Percentiles rank a stretch among this genome's conserved stretches.
Conservation (phyloP, 92 coral and sea anemone genomes). For the Palythoa heliodiscus region DNA sequence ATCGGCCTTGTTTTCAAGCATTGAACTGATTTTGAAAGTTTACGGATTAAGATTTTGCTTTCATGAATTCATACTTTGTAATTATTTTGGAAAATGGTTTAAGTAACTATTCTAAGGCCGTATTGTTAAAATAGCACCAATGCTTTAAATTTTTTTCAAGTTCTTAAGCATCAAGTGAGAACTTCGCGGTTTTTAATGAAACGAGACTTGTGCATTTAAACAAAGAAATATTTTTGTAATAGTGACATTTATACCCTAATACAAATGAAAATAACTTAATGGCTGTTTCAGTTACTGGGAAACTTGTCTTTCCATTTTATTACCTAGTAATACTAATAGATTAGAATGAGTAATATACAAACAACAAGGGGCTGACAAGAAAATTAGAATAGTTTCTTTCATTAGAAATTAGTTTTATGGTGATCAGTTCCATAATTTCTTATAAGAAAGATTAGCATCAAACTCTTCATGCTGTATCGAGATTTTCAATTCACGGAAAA, state of each 20-base stretch:
- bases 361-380: slow-evolving; percentile 6
- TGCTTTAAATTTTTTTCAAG: background rate
- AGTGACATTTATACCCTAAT: background rate
- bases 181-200: background rate
- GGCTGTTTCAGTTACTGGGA: slow-evolving; percentile 30
- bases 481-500: background rate
- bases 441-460: background rate
- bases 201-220: background rate
- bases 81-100: too few relatives aligned
- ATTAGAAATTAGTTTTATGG: background rate
- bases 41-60: too few relatives aligned
- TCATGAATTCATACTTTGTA: too few relatives aligned
- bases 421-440: background rate
- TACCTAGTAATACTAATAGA: background rate
- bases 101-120: too few relatives aligned
- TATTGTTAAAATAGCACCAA: background rate
- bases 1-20: background rate
- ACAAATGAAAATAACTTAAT: slow-evolving; percentile 28
- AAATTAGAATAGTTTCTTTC: slow-evolving; percentile 1
- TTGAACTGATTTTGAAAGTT: too few relatives aligned
- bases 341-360: background rate
- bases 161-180: background rate
- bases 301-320: background rate
- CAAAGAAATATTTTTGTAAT: background rate
- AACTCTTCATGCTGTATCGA: background rate